A percentile compares a stretch with the other conserved stretches of the same genome.
Conservation (phyloP, 2,888 invertebrate genomes). For the Adelphocoris suturalis region DNA sequence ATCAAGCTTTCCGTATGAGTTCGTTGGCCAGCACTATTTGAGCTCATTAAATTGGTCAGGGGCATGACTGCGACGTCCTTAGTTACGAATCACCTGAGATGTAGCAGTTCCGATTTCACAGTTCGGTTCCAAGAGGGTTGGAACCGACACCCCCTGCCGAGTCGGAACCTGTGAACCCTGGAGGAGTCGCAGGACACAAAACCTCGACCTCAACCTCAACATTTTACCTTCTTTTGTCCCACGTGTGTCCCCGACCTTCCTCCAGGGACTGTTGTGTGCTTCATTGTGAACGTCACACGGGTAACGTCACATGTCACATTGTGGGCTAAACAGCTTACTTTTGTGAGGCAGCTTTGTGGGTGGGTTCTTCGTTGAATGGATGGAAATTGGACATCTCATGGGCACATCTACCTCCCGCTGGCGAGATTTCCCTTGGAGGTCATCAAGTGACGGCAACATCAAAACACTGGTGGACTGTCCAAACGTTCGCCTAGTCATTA, state of each 20-base stretch:
- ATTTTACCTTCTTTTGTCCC: slow-evolving; percentile 14
- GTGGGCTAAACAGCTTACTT: slow-evolving; percentile 25
- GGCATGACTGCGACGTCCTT: too few relatives aligned
- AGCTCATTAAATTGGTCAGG: too few relatives aligned
- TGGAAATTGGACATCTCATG: neutral
- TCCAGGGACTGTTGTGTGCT: neutral
- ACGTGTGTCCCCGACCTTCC: neutral
- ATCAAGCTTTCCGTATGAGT: too few relatives aligned
- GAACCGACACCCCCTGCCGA: neutral
- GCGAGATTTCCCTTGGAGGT: too few relatives aligned
- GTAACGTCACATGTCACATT: slow-evolving; percentile 25
- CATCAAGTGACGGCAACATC: too few relatives aligned
- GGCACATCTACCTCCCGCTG: too few relatives aligned
- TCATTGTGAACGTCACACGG: neutral
- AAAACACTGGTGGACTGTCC: too few relatives aligned
- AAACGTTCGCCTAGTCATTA: too few relatives aligned
- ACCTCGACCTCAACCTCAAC: neutral
- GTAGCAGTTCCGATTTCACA: too few relatives aligned
- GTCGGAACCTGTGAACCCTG: slow-evolving; percentile 17
- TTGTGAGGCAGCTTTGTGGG: neutral
- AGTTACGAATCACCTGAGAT: too few relatives aligned
- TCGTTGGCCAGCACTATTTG: too few relatives aligned
- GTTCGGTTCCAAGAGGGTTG: neutral
- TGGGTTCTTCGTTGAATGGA: neutral
- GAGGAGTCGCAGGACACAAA: neutral